phyloP scores from a whole-genome alignment of 1,140 invertebrate genomes.

The Cotesia typhae region DNA sequence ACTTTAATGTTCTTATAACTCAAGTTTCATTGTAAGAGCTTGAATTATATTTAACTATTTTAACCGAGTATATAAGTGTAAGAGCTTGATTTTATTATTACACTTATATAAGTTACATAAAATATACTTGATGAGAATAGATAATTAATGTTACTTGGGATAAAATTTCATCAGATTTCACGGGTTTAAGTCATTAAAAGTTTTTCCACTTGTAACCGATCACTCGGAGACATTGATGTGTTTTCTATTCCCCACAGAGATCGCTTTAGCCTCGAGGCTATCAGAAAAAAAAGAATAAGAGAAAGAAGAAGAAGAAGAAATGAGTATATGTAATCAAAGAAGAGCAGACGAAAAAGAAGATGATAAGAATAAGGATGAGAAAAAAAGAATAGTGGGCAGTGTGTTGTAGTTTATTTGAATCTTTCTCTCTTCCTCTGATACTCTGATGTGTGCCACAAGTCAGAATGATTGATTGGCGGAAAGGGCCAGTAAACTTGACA shows the following conservation, averaged over 20 bases:
- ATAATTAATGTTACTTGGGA: background rate
- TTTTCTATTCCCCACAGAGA: constrained; percentile 23
- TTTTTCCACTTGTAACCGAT: constrained; percentile 4
- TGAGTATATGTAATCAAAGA: background rate
- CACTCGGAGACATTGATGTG: constrained; percentile 19
- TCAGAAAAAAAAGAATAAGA: background rate
- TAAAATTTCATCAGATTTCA: constrained; percentile 4
- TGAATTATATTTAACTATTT: background rate
- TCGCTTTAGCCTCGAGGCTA: background rate
- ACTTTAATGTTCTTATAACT: constrained; percentile 22
- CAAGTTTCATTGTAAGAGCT: constrained; percentile 6
- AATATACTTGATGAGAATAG: constrained; percentile 11
- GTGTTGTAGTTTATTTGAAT: background rate
- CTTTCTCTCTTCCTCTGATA: background rate
- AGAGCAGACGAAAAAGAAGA: constrained; percentile 3
- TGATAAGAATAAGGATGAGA: background rate
- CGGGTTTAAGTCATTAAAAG: constrained; percentile 16
- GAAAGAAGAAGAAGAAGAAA: background rate
- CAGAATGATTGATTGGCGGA: constrained; percentile 27
- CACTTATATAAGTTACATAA: background rate
- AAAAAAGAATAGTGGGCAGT: constrained; percentile 11
- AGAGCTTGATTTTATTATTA: too few relatives aligned
- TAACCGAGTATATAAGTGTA: background rate
- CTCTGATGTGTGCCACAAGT: constrained; percentile 13
- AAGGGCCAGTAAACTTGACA: background rate